Evolutionary conservation across 2,888 invertebrate genomes (phyloP), one percentile per base, ranked within the genome.

Genomic region (Salticus scenicus): DNA sequence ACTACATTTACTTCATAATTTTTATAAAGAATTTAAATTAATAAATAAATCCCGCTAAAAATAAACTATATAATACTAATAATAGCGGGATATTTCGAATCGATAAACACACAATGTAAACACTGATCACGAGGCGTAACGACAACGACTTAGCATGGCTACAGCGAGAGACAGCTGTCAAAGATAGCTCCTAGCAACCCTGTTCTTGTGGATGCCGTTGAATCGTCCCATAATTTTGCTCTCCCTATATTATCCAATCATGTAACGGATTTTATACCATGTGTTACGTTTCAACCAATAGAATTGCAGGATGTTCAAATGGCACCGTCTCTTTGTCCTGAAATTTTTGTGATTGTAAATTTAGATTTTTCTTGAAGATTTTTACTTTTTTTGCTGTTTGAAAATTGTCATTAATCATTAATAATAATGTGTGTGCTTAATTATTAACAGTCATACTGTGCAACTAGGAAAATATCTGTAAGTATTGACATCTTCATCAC

Each of bases 91-190:
- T 73, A 41, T 57, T 51, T 51, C 28, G 51, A 83, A 83, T 83
- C 82, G 82, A 72, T 83, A 66, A 66, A 47, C 51, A 57, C 67
- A 77, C 71, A 77, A 83, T 77, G 83, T 83, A 83, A 83, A 83
- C 83, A 83, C 42, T 67, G 77, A 77, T 83, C 83, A 83, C 83
- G 83, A 83, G 83, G 83, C 72, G 72, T 67, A 84, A 77, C 77
- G 37, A n/a, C 37, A n/a, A n/a, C n/a, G n/a, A n/a, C n/a, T 12
- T 63, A 33, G 72, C 77, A 75, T 41, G 31, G 27, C 67, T 37
- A 74, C 64, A 8, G 31, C n/a, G 17, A 28, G 28, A 72, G 57
- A 67, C 73, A 78, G 77, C 76, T 84, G 83, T 84, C 83, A 84
- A 73, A 84, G 77, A 66, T 42, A 75, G 33, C 41, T 31, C 71